Percentiles rank a stretch among this genome's conserved stretches.
phyloP scores from a whole-genome alignment of 2,888 invertebrate genomes.

The Serrognathus titanus region DNA sequence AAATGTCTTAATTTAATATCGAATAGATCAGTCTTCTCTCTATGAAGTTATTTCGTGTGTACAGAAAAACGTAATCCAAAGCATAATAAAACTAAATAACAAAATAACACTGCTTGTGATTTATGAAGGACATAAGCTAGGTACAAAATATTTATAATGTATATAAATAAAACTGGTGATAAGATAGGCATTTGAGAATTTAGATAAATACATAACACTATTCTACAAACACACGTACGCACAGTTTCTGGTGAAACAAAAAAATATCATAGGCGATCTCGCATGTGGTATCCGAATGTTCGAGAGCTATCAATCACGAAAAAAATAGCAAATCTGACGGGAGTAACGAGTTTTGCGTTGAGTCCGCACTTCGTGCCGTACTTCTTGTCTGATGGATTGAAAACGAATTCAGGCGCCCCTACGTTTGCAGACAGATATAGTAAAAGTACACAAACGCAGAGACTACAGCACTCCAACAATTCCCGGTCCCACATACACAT shows the following conservation, averaged over 20 bases:
- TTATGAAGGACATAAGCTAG: too few species aligned
- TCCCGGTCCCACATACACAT: conserved; percentile 11
- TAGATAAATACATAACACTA: neutral
- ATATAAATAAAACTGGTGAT: neutral
- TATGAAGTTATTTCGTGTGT: too few species aligned
- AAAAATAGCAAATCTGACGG: conserved; percentile 1
- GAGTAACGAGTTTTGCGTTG: neutral
- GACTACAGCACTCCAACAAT: conserved; percentile 3
- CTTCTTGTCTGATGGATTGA: neutral
- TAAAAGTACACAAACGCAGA: neutral
- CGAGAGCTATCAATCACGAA: neutral
- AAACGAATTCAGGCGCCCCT: neutral
- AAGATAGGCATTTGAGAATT: neutral
- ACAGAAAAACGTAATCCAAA: too few species aligned
- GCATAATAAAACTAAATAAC: too few species aligned
- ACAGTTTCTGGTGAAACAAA: neutral
- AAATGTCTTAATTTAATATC: too few species aligned
- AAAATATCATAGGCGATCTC: neutral
- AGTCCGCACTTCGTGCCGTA: neutral
- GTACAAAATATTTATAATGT: too few species aligned
- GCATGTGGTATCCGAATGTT: neutral
- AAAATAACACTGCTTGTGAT: too few species aligned
- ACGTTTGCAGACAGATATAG: neutral
- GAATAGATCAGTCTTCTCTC: too few species aligned
- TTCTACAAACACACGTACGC: neutral